These are phyloP conservation scores for Dendrolimus punctatus DNA, from an alignment of 1,140 invertebrate genomes.

Conservation along the genomic window DNA sequence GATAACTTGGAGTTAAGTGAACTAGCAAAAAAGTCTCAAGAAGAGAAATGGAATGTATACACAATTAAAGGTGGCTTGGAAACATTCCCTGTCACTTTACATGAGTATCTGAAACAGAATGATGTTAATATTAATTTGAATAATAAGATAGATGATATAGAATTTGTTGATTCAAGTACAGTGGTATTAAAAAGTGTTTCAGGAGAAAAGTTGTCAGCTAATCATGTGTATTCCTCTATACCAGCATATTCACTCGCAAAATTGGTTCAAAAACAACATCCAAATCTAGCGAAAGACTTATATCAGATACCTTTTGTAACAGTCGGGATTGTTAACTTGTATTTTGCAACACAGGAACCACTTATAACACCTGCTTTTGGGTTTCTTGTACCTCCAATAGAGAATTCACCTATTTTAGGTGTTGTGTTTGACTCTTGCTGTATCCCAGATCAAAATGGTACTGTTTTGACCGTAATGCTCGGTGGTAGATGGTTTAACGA, in stretches of 20 bases:
- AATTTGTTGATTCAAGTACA: conserved; percentile 69
- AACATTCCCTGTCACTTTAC: conserved; percentile 78
- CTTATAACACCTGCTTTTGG: conserved; percentile 86
- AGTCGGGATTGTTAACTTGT: conserved; percentile 87
- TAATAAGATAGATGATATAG: conserved; percentile 74
- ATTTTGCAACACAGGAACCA: conserved; percentile 75
- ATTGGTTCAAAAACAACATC: conserved; percentile 77
- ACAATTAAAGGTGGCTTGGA: conserved; percentile 85
- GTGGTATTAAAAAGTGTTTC: conserved; percentile 52
- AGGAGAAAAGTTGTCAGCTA: conserved; percentile 60
- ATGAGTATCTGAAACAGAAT: conserved; percentile 70
- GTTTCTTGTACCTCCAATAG: conserved; percentile 89
- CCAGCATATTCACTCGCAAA: conserved; percentile 75
- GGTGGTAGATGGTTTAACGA: conserved; percentile 91
- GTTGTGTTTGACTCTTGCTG: conserved; percentile 93
- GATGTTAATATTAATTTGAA: conserved; percentile 74
- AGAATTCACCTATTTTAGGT: conserved; percentile 89
- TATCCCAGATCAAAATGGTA: conserved; percentile 75
- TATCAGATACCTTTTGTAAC: conserved; percentile 80
- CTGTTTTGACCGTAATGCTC: conserved; percentile 92
- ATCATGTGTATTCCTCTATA: conserved; percentile 80
- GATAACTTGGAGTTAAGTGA: conserved; percentile 33
- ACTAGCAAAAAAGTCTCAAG: conserved; percentile 65
- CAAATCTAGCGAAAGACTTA: conserved; percentile 76
- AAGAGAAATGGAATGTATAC: conserved; percentile 88